Percentiles rank a stretch among this genome's conserved stretches.
Conservation (phyloP, 2,888 invertebrate genomes). For the Myathropa florea region DNA sequence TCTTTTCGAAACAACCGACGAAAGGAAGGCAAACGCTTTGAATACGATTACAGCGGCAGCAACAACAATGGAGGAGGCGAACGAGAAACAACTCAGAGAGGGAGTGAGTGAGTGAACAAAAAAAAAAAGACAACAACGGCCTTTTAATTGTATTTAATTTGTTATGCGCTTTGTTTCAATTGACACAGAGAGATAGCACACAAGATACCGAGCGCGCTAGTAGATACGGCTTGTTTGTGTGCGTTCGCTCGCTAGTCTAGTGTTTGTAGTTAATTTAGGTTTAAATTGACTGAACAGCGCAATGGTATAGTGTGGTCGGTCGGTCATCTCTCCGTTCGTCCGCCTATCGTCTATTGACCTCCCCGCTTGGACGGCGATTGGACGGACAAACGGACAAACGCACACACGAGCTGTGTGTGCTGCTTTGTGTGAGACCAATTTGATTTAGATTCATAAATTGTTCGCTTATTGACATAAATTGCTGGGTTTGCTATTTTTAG, state of each 20-base stretch:
- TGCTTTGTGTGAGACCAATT: constrained; percentile 37
- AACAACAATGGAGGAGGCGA: not conserved
- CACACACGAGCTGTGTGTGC: not conserved
- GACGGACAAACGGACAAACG: not conserved
- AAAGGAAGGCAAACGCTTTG: constrained; percentile 10
- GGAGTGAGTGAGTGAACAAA: not conserved
- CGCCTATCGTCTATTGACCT: constrained; percentile 65
- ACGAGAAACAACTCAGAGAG: not conserved
- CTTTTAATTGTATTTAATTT: constrained; percentile 68
- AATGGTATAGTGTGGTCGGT: not conserved
- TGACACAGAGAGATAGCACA: constrained; percentile 62
- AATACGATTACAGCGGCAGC: constrained; percentile 23
- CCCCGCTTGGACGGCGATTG: constrained; percentile 17
- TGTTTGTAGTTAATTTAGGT: constrained; percentile 57
- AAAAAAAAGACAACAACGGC: constrained; percentile 11
- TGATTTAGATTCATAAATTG: constrained; percentile 59
- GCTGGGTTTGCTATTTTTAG: constrained; percentile 27
- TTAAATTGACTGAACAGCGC: constrained; percentile 46
- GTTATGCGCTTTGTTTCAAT: constrained; percentile 69
- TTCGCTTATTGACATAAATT: constrained; percentile 46
- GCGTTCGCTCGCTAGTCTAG: not conserved
- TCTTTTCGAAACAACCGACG: constrained; percentile 19
- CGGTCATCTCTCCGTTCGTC: constrained; percentile 11
- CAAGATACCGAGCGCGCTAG: constrained; percentile 11
- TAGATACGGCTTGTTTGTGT: constrained; percentile 9